Evolutionary conservation across 2,888 invertebrate genomes (phyloP), one percentile per base, ranked within the genome.

Genomic region (Nebria brevicollis): DNA sequence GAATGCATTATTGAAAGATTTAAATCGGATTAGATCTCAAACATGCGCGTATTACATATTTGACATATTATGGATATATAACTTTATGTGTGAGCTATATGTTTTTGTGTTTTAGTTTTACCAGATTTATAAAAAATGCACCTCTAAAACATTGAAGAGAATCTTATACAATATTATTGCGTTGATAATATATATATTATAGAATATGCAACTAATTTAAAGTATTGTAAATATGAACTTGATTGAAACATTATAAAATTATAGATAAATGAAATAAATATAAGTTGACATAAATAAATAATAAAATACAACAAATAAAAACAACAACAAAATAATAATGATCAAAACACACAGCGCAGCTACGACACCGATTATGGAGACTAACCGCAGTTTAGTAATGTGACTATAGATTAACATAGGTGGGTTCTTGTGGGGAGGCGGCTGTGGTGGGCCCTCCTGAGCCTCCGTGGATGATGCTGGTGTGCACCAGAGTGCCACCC

Each of bases 351-450:
- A 75, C 54, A 75, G 75, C 75, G 75, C 75, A 43, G 77, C 78
- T 78, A 78, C 78, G 78, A 78, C 78, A 78, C 73, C 78, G 78
- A 78, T 75, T 75, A 64, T 64, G 64, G 75, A 73, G 66, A 78
- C 78, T 73, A 78, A 78, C 78, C 73, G 72, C 78, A 43, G 64
- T 66, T 76, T 65, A 66, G 74, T 79, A 43, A 54, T 65, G 77
- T 75, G 77, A 81, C 94, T 95, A 95, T 93, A 96, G 96, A 94
- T 96, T 96, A 90, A 96, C 97, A 92, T 97, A 97, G 87, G 97
- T 96, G 86, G 96, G 96, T 91, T 96, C 96, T 91, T 96, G 96
- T 83, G 94, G 94, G 86, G 93, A 92, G 88, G 93, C 92, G 85
- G 92, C 91, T 86, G 92, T 91, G 84, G 89, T 88, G 83, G 89